Evolutionary conservation across 2,888 invertebrate species (phyloP), one percentile per base, ranked within the genome.

Genomic region (Lepidonotus clava): DNA sequence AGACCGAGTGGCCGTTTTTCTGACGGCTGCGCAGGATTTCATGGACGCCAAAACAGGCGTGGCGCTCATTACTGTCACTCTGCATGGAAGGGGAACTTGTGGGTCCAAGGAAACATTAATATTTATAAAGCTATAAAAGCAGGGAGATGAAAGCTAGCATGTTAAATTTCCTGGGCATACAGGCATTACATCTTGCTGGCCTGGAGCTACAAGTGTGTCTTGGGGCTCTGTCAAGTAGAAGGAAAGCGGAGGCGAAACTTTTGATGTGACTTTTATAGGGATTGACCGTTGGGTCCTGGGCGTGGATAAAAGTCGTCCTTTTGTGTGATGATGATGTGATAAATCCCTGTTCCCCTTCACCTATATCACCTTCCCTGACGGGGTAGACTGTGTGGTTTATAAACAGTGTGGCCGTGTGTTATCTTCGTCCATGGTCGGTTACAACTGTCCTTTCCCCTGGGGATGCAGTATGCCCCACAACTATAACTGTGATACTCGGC

Each of bases 101-200:
- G 71, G 71, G 71, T 71, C 34, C 38, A 71, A 71, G 71, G 71
- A 71, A 71, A 71, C 36, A 71, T 71, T 71, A 71, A 71, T 71
- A 71, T 71, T 71, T 71, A 71, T 71, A 71, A 71, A 38, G 14
- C 71, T 38, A 71, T 71, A 71, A 71, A 71, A 38, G 14, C 34
- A 32, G 6, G 38, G 8, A 71, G n/a, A 71, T 71, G 71, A 71
- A 71, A 71, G 71, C 14, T 4, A 38, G 38, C 36, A 71, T 34
- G 38, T 4, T n/a, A 32, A 34, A 71, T 71, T 34, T 36, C n/a
- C 71, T 38, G 36, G 71, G 71, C 71, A 61, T 36, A 71, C 71
- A 71, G 34, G 38, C 38, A 71, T 71, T 71, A 71, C 71, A 71
- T n/a, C 11, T 34, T 1, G 36, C 38, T 71, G 21, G 71, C 71